Base-by-base conservation (phyloP, 2,113 vertebrate genomes). In the Xiphophorus maculatus region DNA sequence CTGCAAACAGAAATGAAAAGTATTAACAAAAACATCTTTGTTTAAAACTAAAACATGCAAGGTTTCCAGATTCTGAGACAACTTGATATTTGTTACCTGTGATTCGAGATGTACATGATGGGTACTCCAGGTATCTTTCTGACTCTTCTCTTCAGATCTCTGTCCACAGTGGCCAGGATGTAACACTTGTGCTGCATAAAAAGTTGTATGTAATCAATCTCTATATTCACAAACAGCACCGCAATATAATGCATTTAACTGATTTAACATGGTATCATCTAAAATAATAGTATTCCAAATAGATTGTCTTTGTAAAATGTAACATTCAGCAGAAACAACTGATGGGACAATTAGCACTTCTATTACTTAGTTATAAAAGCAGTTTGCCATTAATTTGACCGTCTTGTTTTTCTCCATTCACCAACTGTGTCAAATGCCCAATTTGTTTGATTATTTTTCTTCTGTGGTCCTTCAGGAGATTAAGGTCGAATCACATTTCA, bases 91-190 rank as follows among this genome's bases (percentile, higher is more conserved):
- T 32, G n/a, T 91, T 94, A 99, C 98, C 96, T 97, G 87, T 99
- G 97, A 86, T 97, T 97, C 76, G 98, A 99, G 93, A 99, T 97
- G 86, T 98, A 99, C 98, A 99, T 99, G 89, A 99, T 99, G 29
- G 98, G 98, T 27, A 99, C 98, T 69, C 98, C 98, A 5, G 98
- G 98, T 68, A 99, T 98, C 92, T 99, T 99, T 44, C 98, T 93
- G 69, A 99, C 95, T 88, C 98, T 95, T 54, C 98, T 89, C 88
- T 99, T 99, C 30, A 99, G 95, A 83, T 99, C 98, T 86, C 97
- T 94, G 91, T 99, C 98, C 91, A 99, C 97, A 14, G 98, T 99
- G 63, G 98, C 98, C 90, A 99, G 95, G 74, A 99, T 99, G 76
- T 99, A 99, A 93, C 98, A 99, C 82, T 99, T 99, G 90, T 99